phyloP scores from a whole-genome alignment of 1,140 invertebrate genomes.

The Hylaeus volcanicus region DNA sequence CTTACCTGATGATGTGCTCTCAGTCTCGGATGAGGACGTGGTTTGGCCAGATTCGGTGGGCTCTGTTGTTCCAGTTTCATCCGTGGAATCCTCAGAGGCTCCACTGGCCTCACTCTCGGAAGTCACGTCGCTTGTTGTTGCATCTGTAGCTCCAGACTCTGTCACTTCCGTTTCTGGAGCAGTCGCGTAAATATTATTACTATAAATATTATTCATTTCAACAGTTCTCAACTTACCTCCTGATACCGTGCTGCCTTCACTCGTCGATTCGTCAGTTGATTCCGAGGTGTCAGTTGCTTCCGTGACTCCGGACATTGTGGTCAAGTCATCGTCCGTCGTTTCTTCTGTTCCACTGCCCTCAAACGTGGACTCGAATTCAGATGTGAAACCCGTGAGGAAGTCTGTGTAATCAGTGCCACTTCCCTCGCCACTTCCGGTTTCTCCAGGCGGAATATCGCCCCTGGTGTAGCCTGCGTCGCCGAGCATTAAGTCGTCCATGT shows the following conservation, averaged over 20 bases:
- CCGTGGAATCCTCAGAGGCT: constrained; percentile 63
- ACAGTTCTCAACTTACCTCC: not conserved
- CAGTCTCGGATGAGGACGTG: constrained; percentile 49
- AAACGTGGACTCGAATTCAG: constrained; percentile 35
- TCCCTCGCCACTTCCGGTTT: constrained; percentile 62
- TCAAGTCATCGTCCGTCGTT: constrained; percentile 26
- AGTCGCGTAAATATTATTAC: not conserved
- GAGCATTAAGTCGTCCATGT: constrained; percentile 82
- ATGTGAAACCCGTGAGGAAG: constrained; percentile 14
- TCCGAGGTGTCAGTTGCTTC: constrained; percentile 30
- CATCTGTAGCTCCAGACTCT: constrained; percentile 34
- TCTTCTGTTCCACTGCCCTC: constrained; percentile 73
- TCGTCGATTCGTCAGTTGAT: not conserved
- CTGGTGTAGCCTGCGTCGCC: constrained; percentile 80
- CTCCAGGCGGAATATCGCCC: constrained; percentile 70
- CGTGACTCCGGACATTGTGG: constrained; percentile 37
- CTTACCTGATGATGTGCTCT: constrained; percentile 58
- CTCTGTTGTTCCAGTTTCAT: constrained; percentile 56
- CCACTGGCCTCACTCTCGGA: constrained; percentile 26
- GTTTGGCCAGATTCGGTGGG: constrained; percentile 48
- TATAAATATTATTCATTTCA: not conserved
- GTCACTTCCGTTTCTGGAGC: constrained; percentile 1
- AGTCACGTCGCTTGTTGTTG: not conserved
- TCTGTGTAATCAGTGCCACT: constrained; percentile 63
- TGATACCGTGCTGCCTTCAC: constrained; percentile 16